phyloP scores from a whole-genome alignment of 2,797 vertebrate species.

The Simalia tracyae region DNA sequence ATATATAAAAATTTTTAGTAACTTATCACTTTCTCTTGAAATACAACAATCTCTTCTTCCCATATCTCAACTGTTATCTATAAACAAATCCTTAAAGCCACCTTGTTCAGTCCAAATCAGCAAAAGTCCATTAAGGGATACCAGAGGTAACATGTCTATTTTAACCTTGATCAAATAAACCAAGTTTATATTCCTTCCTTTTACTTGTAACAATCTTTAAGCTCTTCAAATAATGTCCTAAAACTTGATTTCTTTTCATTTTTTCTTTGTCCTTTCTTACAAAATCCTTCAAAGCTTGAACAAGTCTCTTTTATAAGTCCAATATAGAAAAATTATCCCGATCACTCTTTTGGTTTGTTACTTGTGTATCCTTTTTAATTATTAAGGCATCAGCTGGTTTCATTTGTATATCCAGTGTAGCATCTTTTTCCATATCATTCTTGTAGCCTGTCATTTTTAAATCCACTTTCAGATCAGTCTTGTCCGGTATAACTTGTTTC shows the following conservation, averaged over 20 bases:
- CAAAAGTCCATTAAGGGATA: not conserved
- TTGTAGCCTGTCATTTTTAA: not conserved
- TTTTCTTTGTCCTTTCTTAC: not conserved
- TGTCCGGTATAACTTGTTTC: not conserved
- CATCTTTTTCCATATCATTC: not conserved
- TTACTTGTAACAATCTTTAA: not conserved
- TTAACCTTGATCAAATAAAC: not conserved
- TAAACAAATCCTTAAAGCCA: not conserved
- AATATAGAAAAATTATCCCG: not conserved
- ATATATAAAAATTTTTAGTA: not conserved
- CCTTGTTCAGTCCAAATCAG: not conserved
- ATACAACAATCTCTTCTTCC: not conserved
- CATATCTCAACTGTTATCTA: not conserved
- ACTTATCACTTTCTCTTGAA: not conserved
- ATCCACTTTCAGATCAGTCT: not conserved
- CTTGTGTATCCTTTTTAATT: not conserved
- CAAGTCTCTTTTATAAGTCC: not conserved
- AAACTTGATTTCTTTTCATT: not conserved
- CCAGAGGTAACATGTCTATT: not conserved
- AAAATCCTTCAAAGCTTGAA: not conserved
- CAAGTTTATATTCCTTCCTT: not conserved
- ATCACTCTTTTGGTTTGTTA: not conserved
- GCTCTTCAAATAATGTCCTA: not conserved
- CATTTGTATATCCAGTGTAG: not conserved
- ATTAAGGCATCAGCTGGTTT: not conserved